These are phyloP conservation scores for Euleptes europaea DNA, from an alignment of 2,113 vertebrate genomes.

Conservation along the genomic window DNA sequence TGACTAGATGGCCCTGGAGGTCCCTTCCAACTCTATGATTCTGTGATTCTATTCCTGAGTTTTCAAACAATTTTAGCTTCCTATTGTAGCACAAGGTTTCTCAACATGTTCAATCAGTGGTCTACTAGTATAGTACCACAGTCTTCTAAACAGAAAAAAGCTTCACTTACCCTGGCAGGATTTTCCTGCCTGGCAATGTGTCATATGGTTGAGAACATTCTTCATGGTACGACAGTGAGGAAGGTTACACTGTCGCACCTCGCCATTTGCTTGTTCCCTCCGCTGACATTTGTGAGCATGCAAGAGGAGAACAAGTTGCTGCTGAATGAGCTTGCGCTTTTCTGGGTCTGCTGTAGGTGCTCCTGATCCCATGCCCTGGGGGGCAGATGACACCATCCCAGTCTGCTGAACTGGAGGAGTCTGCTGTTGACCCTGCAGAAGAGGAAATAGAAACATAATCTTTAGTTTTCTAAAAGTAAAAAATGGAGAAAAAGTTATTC, in stretches of 20 bases:
- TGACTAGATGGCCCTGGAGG: too few species aligned
- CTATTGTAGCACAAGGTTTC: background rate
- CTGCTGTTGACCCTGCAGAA: constrained; percentile 76
- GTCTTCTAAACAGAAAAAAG: background rate
- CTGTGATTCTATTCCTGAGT: too few species aligned
- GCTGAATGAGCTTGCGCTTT: constrained; percentile 97
- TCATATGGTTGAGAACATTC: constrained; percentile 99
- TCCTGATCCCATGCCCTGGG: constrained; percentile 85
- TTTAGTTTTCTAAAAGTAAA: background rate
- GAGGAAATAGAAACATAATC: background rate
- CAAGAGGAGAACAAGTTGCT: constrained; percentile 94
- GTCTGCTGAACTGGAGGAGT: constrained; percentile 77
- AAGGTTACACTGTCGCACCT: constrained; percentile 94
- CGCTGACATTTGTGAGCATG: constrained; percentile 99
- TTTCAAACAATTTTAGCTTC: background rate
- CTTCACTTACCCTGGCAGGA: constrained; percentile 92
- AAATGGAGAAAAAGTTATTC: background rate
- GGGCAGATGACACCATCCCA: constrained; percentile 82
- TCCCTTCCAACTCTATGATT: too few species aligned
- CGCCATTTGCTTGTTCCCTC: constrained; percentile 94
- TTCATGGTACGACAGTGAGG: constrained; percentile 99
- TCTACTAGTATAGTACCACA: background rate
- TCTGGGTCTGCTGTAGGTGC: constrained; percentile 95
- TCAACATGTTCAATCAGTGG: background rate
- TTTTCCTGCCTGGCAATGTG: constrained; percentile 98